phyloP scores from a whole-genome alignment of 2,113 vertebrate genomes.

The Nesogale talazaci region DNA sequence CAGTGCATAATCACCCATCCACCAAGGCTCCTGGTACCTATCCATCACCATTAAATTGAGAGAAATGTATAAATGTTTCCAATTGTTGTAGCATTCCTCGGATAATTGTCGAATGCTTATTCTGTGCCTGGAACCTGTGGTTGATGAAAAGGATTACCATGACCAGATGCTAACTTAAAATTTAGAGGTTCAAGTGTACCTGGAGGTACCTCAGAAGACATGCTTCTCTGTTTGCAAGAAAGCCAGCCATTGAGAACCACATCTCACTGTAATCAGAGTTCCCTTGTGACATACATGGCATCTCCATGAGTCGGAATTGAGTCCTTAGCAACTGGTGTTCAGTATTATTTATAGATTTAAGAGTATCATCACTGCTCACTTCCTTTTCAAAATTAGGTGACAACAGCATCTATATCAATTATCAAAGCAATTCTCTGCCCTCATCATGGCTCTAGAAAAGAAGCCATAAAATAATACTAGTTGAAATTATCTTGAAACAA shows the following conservation, averaged over 20 bases:
- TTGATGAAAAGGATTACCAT: not conserved
- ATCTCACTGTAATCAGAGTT: too few relatives aligned
- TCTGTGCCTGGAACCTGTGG: not conserved
- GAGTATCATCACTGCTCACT: not conserved
- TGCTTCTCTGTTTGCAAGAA: not conserved
- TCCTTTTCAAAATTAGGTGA: conserved; percentile 2
- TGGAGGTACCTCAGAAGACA: not conserved
- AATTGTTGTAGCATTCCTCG: not conserved
- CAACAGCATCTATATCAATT: not conserved
- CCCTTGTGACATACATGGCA: not conserved
- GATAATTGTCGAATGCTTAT: not conserved
- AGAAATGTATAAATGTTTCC: not conserved
- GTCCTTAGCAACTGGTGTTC: not conserved
- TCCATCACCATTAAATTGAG: not conserved
- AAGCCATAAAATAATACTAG: not conserved
- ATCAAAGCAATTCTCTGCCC: not conserved
- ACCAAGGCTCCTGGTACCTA: too few relatives aligned
- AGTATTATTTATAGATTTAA: not conserved
- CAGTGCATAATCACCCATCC: too few relatives aligned
- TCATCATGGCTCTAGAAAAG: not conserved
- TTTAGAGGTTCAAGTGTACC: not conserved
- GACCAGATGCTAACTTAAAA: not conserved
- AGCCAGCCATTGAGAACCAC: not conserved
- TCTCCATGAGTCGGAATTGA: not conserved
- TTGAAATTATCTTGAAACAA: conserved; percentile 50